Percentiles rank a stretch among this genome's conserved stretches.
Evolutionary conservation across 2,888 invertebrate genomes (phyloP).

Genomic region (Acanthosoma haemorrhoidale): DNA sequence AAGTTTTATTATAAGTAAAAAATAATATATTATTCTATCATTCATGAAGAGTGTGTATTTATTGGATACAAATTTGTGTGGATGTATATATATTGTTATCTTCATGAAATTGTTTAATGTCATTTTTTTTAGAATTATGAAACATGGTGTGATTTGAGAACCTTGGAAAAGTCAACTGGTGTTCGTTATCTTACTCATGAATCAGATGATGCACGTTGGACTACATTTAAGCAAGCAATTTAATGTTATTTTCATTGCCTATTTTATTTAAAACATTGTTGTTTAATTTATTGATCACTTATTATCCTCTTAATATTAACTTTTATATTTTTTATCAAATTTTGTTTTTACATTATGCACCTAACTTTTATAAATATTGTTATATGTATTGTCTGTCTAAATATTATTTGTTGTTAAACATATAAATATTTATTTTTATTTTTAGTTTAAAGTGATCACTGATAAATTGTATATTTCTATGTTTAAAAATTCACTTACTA

Average conservation of each 20-base stretch:
- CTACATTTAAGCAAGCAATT: constrained; percentile 46
- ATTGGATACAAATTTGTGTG: too few relatives aligned
- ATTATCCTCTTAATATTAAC: neutral
- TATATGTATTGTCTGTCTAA: neutral
- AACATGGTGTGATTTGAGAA: constrained; percentile 90
- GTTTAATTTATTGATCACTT: constrained; percentile 5
- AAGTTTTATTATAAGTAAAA: too few relatives aligned
- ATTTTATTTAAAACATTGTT: neutral
- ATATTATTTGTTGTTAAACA: too few relatives aligned
- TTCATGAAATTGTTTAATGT: too few relatives aligned
- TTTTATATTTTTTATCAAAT: neutral
- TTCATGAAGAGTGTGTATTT: too few relatives aligned
- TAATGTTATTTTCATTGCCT: neutral
- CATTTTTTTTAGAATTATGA: constrained; percentile 63
- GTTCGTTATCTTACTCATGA: constrained; percentile 84
- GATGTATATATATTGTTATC: too few relatives aligned
- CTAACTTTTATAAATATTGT: neutral
- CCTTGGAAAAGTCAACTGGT: constrained; percentile 68
- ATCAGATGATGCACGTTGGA: constrained; percentile 89
- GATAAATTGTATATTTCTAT: too few relatives aligned
- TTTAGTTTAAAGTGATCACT: too few relatives aligned
- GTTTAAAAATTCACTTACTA: too few relatives aligned
- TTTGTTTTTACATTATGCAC: neutral
- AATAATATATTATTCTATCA: too few relatives aligned
- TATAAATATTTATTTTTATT: too few relatives aligned